Evolutionary conservation across 2,113 vertebrate genomes (phyloP).

Genomic region (Ifrita kowaldi): DNA sequence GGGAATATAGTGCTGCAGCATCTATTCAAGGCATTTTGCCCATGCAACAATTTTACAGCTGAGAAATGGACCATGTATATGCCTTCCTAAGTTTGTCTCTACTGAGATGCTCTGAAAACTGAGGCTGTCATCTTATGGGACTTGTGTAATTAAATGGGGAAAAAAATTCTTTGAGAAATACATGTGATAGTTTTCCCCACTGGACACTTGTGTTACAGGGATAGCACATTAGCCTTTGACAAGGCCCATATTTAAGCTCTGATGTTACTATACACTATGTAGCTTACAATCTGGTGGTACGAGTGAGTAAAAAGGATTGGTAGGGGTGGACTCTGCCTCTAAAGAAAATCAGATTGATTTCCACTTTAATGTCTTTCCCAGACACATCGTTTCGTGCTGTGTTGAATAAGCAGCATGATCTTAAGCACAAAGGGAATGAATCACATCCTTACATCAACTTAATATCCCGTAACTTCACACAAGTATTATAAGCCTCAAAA

Average conservation of each 20-base stretch:
- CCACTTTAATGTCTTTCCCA: conserved; percentile 17
- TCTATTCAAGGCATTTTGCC: background rate
- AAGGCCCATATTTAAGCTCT: background rate
- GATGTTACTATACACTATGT: background rate
- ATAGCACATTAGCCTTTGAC: background rate
- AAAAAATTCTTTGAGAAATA: background rate
- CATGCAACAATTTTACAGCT: background rate
- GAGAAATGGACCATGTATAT: background rate
- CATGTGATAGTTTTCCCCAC: background rate
- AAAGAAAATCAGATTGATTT: background rate
- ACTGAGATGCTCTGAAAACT: background rate
- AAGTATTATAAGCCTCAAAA: conserved; percentile 5
- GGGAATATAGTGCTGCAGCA: background rate
- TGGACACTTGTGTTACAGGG: background rate
- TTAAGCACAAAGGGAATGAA: background rate
- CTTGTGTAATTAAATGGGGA: background rate
- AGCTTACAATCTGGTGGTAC: background rate
- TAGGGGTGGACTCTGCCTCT: background rate
- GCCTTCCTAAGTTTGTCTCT: background rate
- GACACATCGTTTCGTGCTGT: background rate
- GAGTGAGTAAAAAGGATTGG: background rate
- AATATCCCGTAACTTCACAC: background rate
- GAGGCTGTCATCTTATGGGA: background rate
- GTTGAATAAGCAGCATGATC: background rate
- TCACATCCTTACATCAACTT: background rate